Evolutionary conservation across 2,113 vertebrate genomes (phyloP), one percentile per base, ranked within the genome.

Genomic region (Grantiella picta): DNA sequence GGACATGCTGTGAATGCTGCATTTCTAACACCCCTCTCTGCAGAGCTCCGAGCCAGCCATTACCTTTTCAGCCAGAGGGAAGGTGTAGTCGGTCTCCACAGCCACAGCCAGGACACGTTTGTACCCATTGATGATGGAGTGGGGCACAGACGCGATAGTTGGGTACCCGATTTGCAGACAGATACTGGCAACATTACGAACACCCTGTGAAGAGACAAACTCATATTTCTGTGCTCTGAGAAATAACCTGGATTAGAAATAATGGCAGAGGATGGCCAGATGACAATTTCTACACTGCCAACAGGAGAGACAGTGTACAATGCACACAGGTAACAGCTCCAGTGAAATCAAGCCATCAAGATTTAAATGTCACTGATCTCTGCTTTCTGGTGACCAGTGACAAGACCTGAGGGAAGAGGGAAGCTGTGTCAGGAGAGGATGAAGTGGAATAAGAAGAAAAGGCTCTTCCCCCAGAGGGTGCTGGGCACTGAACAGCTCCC

Each of bases 101-200:
- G 99, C 98, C 72, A 99, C 96, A 5, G 99, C 99, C 90, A 99
- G 97, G 75, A 99, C 99, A 61, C 98, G 98, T 97, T 99, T 99
- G 98, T 99, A 99, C 42, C 99, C 99, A 12, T 99, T 99, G 98
- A 99, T 97, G 93, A 99, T 92, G 6, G 99, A 98, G 95, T 99
- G 99, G 79, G 99, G 99, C 89, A 99, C 97, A 0, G 99, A 99
- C 1, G 99, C 99, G 6, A 99, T 97, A 69, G 99, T 99, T 1
- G 99, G 99, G 95, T 99, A 99, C n/a, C 99, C 99, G 13, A 99
- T 99, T 79, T 99, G 98, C 97, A 99, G 98, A 76, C 99, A 99
- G 31, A 99, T 98, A 2, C 99, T 99, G 87, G 99, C 99, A 25
- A 99, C 98, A 8, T 99, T 99, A 63, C 99, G 99, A 82, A 99